phyloP scores from a whole-genome alignment of 2,888 invertebrate genomes.

The Chrysolina haemoptera region DNA sequence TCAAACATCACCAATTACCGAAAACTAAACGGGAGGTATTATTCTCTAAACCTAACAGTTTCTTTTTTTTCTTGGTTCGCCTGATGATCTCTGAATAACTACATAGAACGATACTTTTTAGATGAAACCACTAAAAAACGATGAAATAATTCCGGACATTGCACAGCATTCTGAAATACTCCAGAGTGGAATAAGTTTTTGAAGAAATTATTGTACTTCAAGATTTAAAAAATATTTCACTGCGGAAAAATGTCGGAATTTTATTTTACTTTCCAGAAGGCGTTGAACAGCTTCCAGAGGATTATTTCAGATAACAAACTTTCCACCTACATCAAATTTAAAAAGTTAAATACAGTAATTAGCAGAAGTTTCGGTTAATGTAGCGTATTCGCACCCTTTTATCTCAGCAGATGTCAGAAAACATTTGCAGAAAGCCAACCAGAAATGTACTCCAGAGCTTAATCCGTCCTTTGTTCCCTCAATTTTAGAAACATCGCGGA shows the following conservation, averaged over 20 bases:
- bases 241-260: background rate
- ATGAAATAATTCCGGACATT: too few species aligned
- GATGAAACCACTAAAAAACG: too few species aligned
- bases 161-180: too few species aligned
- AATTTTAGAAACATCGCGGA: background rate
- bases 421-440: conserved; percentile 37
- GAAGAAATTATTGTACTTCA: too few species aligned
- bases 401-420: conserved; percentile 35
- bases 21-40: too few species aligned
- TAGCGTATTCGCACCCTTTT: conserved; percentile 40
- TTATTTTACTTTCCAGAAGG: background rate
- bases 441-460: conserved; percentile 38
- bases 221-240: too few species aligned
- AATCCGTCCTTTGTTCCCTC: conserved; percentile 37
- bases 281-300: background rate
- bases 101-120: too few species aligned
- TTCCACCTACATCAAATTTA: conserved; percentile 1
- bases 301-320: background rate
- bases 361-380: conserved; percentile 44
- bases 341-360: conserved; percentile 20
- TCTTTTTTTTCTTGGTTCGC: too few species aligned
- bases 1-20: too few species aligned
- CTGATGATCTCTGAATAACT: too few species aligned
- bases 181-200: too few species aligned
- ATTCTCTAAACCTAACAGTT: too few species aligned